Evolutionary conservation across 1,140 invertebrate species (phyloP), one percentile per base, ranked within the genome.

Genomic region (Aporrectodea caliginosa): DNA sequence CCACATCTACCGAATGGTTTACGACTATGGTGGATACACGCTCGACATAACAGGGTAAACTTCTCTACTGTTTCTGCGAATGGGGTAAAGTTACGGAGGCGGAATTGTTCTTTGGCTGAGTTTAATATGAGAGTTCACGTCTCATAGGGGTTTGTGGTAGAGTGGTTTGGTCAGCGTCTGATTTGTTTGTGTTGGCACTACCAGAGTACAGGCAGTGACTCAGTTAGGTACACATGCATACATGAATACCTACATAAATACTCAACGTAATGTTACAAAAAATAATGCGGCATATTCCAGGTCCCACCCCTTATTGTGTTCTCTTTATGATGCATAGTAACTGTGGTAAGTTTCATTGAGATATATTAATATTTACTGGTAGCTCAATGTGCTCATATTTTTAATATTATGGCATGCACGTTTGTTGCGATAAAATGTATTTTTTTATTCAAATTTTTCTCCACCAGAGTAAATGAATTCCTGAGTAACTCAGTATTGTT

Each of bases 41-140:
- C 88, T 98, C 78, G 96, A 98, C 88, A 93, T 98, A 81, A 97
- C 95, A 84, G 94, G 94, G 94, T 90, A 84, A n/a, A n/a, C n/a
- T n/a, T n/a, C n/a, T n/a, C n/a, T n/a, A n/a, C n/a, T n/a, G n/a
- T 58, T 6, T 58, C 6, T 58, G 43, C 6, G 43, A 6, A 22
- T 58, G 6, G 22, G 43, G 22, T 58, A 12, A 58, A 22, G 6
- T 58, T 58, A 58, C 6, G 43, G 22, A 58, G 6, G 43, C 22
- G 43, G 22, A 22, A 58, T 22, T 58, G 43, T 58, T 58, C 43
- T 58, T 6, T 12, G 6, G 6, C 43, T 58, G 22, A 58, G 6
- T 58, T 58, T 58, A 58, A 58, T 6, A 58, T 58, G 22, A 58
- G 43, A 58, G n/a, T 58, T 12, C 43, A 12, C 43, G 6, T 58